These are phyloP conservation scores for Nephrotoma guestfalica DNA, from an alignment of 2,888 invertebrate species.

Conservation along the genomic window DNA sequence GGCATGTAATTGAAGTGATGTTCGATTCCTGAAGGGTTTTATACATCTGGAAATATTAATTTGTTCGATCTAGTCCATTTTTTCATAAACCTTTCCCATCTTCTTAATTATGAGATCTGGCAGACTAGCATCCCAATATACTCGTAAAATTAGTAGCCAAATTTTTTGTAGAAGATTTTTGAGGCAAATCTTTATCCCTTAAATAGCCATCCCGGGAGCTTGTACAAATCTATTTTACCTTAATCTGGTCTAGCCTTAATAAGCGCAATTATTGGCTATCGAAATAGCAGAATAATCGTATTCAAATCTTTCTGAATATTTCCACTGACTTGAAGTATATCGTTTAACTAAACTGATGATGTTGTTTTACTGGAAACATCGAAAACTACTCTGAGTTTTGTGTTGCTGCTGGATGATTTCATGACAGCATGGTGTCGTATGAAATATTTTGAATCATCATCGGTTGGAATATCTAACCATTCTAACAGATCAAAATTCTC, in stretches of 20 bases:
- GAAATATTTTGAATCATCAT: not conserved
- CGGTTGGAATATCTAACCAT: not conserved
- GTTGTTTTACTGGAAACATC: not conserved
- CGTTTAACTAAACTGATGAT: not conserved
- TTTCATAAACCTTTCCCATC: too few species aligned
- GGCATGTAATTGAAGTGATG: not conserved
- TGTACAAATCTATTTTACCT: not conserved
- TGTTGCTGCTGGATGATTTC: not conserved
- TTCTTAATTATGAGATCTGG: too few species aligned
- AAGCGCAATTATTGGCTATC: not conserved
- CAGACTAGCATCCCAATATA: not conserved
- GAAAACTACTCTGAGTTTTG: constrained; percentile 3
- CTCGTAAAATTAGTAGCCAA: not conserved
- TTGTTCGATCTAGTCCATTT: too few species aligned
- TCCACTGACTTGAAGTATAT: not conserved
- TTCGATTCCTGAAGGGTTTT: not conserved
- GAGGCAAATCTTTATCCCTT: too few species aligned
- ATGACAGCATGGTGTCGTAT: constrained; percentile 4
- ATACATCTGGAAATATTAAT: not conserved
- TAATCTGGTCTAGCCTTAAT: not conserved
- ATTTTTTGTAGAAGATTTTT: not conserved
- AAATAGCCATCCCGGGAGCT: not conserved
- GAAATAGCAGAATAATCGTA: not conserved
- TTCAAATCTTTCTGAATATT: not conserved
- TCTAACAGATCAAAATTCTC: too few species aligned